phyloP scores from a whole-genome alignment of 2,888 invertebrate genomes.

The Orthosia cruda region DNA sequence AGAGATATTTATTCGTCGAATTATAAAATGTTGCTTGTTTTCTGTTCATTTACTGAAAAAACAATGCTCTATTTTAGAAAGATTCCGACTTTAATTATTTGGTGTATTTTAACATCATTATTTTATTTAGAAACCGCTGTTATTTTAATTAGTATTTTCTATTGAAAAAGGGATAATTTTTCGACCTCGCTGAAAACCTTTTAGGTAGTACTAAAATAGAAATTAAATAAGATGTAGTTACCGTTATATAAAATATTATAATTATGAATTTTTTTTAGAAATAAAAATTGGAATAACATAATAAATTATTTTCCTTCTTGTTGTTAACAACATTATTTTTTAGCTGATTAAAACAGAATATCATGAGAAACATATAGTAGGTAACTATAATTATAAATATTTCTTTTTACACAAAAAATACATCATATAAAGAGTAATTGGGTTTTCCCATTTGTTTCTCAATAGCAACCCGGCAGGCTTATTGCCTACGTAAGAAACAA shows the following conservation, averaged over 20 bases:
- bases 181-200: neutral
- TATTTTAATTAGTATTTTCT: slow-evolving; percentile 6
- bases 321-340: neutral
- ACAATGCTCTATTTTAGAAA: neutral
- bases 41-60: neutral
- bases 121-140: slow-evolving; percentile 5
- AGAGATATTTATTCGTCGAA: neutral
- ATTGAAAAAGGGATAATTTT: slow-evolving; percentile 2
- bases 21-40: neutral
- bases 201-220: neutral
- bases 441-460: too few relatives aligned
- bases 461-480: too few relatives aligned
- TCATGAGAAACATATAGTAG: neutral
- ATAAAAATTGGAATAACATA: neutral
- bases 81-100: neutral
- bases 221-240: neutral
- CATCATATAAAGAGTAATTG: too few relatives aligned
- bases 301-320: neutral
- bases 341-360: neutral
- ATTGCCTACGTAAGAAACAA: too few relatives aligned
- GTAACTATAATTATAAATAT: too few relatives aligned
- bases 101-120: neutral
- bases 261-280: neutral
- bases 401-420: too few relatives aligned
- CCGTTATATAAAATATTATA: neutral